These are phyloP conservation scores for Gari tellinella DNA, from an alignment of 2,888 invertebrate species.

Conservation along the genomic window DNA sequence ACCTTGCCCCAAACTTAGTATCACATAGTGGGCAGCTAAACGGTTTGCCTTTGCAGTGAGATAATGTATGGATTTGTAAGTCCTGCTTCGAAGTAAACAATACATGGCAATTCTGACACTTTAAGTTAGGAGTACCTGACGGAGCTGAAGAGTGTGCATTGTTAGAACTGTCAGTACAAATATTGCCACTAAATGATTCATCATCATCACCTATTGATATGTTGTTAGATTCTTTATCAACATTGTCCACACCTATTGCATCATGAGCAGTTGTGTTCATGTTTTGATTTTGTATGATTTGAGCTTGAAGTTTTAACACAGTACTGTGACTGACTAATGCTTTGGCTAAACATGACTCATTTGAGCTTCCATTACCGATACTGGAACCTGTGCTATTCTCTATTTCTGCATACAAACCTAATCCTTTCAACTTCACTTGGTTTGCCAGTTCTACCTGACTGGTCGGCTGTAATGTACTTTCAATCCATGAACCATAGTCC, in stretches of 20 bases:
- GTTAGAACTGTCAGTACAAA: slow-evolving; percentile 40
- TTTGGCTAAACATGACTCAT: not conserved
- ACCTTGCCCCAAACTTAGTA: slow-evolving; percentile 40
- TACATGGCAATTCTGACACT: slow-evolving; percentile 41
- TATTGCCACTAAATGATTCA: slow-evolving; percentile 21
- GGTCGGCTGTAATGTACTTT: slow-evolving; percentile 36
- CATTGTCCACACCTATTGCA: not conserved
- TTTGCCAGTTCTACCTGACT: slow-evolving; percentile 45
- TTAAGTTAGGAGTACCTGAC: slow-evolving; percentile 11
- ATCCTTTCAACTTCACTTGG: not conserved
- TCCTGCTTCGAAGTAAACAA: slow-evolving; percentile 31
- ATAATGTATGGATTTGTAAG: slow-evolving; percentile 30
- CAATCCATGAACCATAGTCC: slow-evolving; percentile 37
- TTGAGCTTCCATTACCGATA: not conserved
- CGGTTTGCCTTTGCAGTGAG: slow-evolving; percentile 27
- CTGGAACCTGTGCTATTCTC: slow-evolving; percentile 11
- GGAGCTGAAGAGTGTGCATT: slow-evolving; percentile 50
- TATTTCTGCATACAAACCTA: slow-evolving; percentile 2
- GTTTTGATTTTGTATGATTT: not conserved
- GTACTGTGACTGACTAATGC: no score
- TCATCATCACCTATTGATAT: not conserved
- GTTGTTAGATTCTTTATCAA: not conserved
- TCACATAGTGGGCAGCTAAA: slow-evolving; percentile 48
- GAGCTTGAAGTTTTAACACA: no score
- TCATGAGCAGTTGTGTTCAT: not conserved